Base-by-base conservation (phyloP, 2,888 invertebrate genomes). In the Tetheella fluctuosa region DNA sequence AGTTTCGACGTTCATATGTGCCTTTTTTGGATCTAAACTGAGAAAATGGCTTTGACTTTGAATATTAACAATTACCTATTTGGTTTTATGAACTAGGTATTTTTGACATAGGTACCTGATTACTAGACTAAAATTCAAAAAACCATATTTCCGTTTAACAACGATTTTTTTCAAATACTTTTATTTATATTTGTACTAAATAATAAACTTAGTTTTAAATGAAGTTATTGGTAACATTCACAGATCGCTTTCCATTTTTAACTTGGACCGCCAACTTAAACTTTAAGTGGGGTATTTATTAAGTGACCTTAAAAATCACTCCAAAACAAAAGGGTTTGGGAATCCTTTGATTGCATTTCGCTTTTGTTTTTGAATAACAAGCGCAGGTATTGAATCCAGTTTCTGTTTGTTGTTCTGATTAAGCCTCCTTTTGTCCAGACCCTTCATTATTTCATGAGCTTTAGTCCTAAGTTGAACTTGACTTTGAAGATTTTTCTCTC, bases 221-320 rank as follows among this genome's bases (percentile, higher is more conserved):
- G n/a, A n/a, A n/a, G n/a, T n/a, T n/a, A n/a, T n/a, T n/a, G n/a
- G n/a, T n/a, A n/a, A n/a, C n/a, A n/a, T 15, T 15, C n/a, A 12
- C 0, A 23, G 10, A 34, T 23, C 30, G 58, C 23, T 48, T 3
- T 56, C 23, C 6, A 3, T 23, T 25, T 20, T 15, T 10, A 58
- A 28, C 54, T 67, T 67, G 55, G 57, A 59, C 65, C 64, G 59
- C 42, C 20, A 0, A 61, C 64, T 53, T 59, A 54, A 56, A 61
- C 63, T 64, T 64, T 56, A 62, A 69, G 68, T 61, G 58, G 69
- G 68, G 64, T 68, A 70, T 68, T 73, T 75, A 70, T 68, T 71
- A 67, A 71, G 71, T 69, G 69, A 70, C 65, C 61, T 69, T 68
- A 67, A 68, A 74, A 76, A 74, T 71, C 71, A 65, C 62, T 63